phyloP scores from a whole-genome alignment of 1,140 invertebrate species.

The Myzus persicae region DNA sequence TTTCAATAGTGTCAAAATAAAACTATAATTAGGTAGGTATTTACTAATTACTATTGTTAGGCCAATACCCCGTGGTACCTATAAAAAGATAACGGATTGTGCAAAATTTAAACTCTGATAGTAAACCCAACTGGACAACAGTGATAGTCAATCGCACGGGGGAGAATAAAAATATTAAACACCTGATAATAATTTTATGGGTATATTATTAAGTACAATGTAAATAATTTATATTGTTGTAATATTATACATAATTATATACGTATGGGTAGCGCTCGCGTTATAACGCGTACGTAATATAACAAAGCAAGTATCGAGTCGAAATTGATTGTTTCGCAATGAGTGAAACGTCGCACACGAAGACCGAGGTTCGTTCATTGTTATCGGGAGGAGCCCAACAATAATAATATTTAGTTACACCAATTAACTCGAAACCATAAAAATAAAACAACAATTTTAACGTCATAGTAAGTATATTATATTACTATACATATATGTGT shows the following conservation, averaged over 20 bases:
- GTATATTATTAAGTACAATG: not conserved
- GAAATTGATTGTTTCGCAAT: slow-evolving; percentile 17
- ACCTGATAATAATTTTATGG: not conserved
- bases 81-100: not conserved
- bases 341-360: not conserved
- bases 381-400: not conserved
- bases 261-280: no score
- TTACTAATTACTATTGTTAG: no score
- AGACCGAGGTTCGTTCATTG: not conserved
- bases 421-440: not conserved
- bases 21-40: no score
- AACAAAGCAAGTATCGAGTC: not conserved
- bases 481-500: not conserved
- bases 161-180: not conserved
- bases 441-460: not conserved
- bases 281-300: not conserved
- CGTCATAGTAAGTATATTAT: not conserved
- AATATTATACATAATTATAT: not conserved
- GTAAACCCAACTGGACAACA: not conserved
- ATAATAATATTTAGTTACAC: slow-evolving; percentile 18
- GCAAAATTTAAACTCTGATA: not conserved
- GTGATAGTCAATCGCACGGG: no score
- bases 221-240: not conserved
- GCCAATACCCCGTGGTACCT: no score
- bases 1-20: no score